Conservation (phyloP, 92 coral and sea anemone species). For the Ricordea florida region DNA sequence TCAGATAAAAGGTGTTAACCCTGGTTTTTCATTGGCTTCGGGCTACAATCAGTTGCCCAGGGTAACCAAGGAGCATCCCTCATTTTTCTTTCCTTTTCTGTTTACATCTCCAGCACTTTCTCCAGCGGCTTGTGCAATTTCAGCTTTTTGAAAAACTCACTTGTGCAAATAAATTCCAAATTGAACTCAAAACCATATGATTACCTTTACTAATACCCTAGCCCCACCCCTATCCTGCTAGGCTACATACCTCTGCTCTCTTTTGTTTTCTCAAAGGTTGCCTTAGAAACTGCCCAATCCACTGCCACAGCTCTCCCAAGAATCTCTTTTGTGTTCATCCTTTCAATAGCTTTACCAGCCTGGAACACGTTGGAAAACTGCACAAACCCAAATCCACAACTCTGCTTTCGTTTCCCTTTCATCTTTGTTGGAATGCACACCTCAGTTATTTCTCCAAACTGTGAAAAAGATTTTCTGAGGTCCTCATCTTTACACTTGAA, state of each 20-base stretch:
- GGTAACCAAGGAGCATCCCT: too few species aligned
- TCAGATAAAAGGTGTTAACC: too few species aligned
- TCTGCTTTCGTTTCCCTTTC: slow-evolving; percentile 67
- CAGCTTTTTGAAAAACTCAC: too few species aligned
- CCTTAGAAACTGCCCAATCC: slow-evolving; percentile 89
- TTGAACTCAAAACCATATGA: too few species aligned
- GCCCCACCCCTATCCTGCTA: too few species aligned
- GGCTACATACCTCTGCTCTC: slow-evolving; percentile 1
- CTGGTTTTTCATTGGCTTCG: too few species aligned
- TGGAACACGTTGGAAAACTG: slow-evolving; percentile 85
- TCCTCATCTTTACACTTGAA: slow-evolving; percentile 82
- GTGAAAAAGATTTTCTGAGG: slow-evolving; percentile 66
- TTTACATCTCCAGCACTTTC: too few species aligned
- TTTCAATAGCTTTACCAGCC: slow-evolving; percentile 91
- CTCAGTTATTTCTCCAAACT: slow-evolving; percentile 73
- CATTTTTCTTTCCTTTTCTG: too few species aligned
- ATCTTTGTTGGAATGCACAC: slow-evolving; percentile 69
- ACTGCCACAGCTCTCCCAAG: slow-evolving; percentile 92
- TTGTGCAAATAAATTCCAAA: too few species aligned
- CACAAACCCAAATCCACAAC: slow-evolving; percentile 93
- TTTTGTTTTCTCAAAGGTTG: slow-evolving; percentile 41
- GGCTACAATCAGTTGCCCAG: too few species aligned
- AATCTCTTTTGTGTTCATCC: slow-evolving; percentile 80
- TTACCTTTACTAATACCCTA: too few species aligned
- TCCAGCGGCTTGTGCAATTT: too few species aligned